Percentiles rank a stretch among this genome's conserved stretches.
phyloP scores from a whole-genome alignment of 2,888 invertebrate species.

The Cyclophora albipunctata region DNA sequence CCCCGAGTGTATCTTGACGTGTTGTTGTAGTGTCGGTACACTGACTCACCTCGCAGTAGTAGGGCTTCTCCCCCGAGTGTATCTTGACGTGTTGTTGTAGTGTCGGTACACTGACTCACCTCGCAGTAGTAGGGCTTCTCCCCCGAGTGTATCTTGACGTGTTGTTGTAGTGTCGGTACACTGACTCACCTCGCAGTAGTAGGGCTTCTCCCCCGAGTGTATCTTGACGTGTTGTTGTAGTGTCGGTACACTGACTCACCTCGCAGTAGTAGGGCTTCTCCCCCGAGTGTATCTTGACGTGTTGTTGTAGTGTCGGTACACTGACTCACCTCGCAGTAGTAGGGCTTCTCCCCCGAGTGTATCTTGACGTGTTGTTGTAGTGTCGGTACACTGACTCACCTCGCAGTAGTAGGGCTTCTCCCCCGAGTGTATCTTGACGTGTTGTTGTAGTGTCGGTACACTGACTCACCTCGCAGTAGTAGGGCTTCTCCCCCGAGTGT shows the following conservation, averaged over 20 bases:
- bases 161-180: constrained; percentile 91
- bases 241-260: constrained; percentile 93
- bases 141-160: constrained; percentile 85
- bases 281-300: constrained; percentile 85
- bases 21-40: constrained; percentile 91
- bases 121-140: constrained; percentile 84
- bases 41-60: too few species aligned
- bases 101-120: constrained; percentile 93
- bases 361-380: constrained; percentile 86
- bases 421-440: constrained; percentile 85
- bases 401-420: constrained; percentile 84
- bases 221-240: constrained; percentile 86
- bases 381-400: constrained; percentile 93
- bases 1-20: constrained; percentile 85
- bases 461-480: too few species aligned
- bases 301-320: constrained; percentile 91
- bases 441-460: constrained; percentile 91
- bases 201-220: constrained; percentile 86
- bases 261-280: constrained; percentile 84
- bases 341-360: constrained; percentile 86
- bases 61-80: constrained; percentile 86
- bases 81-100: constrained; percentile 86
- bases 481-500: constrained; percentile 86
- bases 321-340: too few species aligned
- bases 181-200: too few species aligned